These are phyloP conservation scores for Nettapus auritus DNA, from an alignment of 2,113 vertebrate genomes.

Conservation along the genomic window DNA sequence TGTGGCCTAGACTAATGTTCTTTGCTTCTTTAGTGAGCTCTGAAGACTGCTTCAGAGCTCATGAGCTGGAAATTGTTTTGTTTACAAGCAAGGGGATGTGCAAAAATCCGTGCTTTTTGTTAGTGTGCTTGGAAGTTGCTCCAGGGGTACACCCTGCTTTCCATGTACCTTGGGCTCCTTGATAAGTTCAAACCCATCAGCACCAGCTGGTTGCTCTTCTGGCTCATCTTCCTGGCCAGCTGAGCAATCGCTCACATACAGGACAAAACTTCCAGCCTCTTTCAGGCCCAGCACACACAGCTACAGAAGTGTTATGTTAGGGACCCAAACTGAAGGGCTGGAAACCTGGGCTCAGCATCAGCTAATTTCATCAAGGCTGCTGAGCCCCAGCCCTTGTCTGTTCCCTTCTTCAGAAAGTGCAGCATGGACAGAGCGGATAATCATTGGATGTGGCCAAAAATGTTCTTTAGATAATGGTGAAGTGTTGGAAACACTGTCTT, in stretches of 20 bases:
- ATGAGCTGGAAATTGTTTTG: background rate
- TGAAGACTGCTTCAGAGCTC: background rate
- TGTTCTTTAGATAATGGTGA: background rate
- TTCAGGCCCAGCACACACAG: background rate
- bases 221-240: background rate
- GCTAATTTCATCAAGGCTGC: background rate
- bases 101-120: background rate
- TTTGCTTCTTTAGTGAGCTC: background rate
- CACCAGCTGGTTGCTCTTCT: background rate
- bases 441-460: background rate
- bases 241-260: background rate
- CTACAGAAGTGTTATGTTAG: background rate
- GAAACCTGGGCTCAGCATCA: background rate
- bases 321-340: background rate
- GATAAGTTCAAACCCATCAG: background rate
- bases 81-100: fast-evolving
- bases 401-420: background rate
- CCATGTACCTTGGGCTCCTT: background rate
- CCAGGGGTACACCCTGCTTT: background rate
- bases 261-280: background rate
- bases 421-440: background rate
- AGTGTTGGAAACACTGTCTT: background rate
- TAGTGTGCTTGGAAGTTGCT: background rate
- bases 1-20: background rate
- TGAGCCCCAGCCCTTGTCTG: background rate